Evolutionary conservation across 92 coral and sea anemone species (phyloP).

Genomic region (Blastomussa wellsi): DNA sequence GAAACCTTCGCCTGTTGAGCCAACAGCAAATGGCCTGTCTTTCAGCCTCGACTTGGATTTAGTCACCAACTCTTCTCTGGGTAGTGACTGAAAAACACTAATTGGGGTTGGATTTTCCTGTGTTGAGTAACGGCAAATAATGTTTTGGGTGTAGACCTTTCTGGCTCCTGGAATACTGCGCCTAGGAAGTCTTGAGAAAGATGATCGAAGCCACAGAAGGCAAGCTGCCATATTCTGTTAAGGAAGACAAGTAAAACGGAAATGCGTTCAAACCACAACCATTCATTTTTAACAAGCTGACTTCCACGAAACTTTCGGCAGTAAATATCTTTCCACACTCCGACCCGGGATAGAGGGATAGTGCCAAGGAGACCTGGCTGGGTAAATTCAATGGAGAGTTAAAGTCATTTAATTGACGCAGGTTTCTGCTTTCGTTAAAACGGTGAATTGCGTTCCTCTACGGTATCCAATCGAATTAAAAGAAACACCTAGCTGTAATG

Average conservation of each 20-base stretch:
- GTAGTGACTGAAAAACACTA: constrained; percentile 15
- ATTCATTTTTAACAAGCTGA: background rate
- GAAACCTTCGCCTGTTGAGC: constrained; percentile 42
- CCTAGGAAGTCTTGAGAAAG: background rate
- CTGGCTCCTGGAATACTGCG: background rate
- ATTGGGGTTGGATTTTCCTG: background rate
- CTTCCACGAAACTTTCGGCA: no score
- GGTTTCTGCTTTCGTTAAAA: no score
- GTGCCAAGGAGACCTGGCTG: no score
- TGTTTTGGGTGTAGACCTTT: background rate
- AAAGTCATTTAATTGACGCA: no score
- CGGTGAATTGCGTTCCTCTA: no score
- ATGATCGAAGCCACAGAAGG: background rate
- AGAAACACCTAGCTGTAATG: no score
- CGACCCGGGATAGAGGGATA: no score
- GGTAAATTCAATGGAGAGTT: no score
- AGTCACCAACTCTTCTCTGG: constrained; percentile 51
- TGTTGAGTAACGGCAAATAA: constrained; percentile 3
- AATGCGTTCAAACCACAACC: background rate
- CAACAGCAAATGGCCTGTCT: constrained; percentile 40
- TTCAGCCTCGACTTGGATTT: constrained; percentile 39
- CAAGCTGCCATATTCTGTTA: background rate
- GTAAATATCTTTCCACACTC: no score
- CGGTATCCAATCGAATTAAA: no score
- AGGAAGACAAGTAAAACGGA: background rate